phyloP scores from a whole-genome alignment of 2,888 invertebrate genomes.

The Apantesis nais region DNA sequence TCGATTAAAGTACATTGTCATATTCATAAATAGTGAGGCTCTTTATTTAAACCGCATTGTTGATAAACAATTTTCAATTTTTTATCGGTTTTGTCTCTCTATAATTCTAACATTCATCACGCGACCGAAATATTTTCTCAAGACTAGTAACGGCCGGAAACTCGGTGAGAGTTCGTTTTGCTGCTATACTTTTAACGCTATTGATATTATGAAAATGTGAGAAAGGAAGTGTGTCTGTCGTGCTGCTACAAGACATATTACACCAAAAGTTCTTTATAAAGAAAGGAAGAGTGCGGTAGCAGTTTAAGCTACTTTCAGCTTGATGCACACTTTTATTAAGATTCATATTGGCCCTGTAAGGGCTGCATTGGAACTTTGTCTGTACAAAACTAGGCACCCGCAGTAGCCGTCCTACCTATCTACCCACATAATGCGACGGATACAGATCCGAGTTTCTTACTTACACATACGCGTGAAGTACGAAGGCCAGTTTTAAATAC shows the following conservation, averaged over 20 bases:
- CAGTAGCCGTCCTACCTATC: slow-evolving; percentile 81
- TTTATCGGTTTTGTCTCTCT: slow-evolving; percentile 8
- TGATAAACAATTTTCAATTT: background rate
- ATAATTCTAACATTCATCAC: slow-evolving; percentile 22
- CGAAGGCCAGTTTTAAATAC: slow-evolving; percentile 82
- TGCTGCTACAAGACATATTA: slow-evolving; percentile 74
- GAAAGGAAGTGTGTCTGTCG: slow-evolving; percentile 83
- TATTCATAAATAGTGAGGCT: slow-evolving; percentile 63
- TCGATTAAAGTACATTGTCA: slow-evolving; percentile 39
- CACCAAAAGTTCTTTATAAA: slow-evolving; percentile 71
- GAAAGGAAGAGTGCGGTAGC: slow-evolving; percentile 65
- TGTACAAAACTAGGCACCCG: slow-evolving; percentile 77
- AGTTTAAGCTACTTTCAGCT: slow-evolving; percentile 71
- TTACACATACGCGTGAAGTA: slow-evolving; percentile 78
- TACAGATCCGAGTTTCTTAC: slow-evolving; percentile 84
- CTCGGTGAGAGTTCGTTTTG: slow-evolving; percentile 72
- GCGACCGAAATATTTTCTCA: slow-evolving; percentile 64
- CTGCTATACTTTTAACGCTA: slow-evolving; percentile 73
- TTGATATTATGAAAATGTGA: slow-evolving; percentile 83
- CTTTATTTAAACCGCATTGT: slow-evolving; percentile 18
- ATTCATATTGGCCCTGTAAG: slow-evolving; percentile 79
- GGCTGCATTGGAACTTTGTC: slow-evolving; percentile 72
- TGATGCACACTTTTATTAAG: slow-evolving; percentile 67
- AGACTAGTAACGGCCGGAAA: slow-evolving; percentile 69
- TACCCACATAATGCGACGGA: slow-evolving; percentile 84